A percentile compares a stretch with the other conserved stretches of the same genome.
phyloP scores from a whole-genome alignment of 2,888 invertebrate genomes.

The Gryllus longicercus region DNA sequence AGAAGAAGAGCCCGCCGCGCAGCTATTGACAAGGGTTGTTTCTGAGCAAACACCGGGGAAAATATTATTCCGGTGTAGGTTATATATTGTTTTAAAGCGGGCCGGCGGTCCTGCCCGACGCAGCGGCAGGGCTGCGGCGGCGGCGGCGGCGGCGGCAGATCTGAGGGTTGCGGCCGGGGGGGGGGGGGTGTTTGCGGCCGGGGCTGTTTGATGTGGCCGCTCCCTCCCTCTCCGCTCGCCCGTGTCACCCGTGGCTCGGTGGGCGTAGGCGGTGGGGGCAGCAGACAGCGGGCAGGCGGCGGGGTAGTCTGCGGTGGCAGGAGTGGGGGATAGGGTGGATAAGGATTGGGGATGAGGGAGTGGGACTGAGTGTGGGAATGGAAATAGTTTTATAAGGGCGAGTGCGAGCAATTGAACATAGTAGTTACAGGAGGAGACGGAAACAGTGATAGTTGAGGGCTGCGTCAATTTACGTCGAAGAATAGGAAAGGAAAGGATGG shows the following conservation, averaged over 20 bases:
- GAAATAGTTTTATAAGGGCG: too few species aligned
- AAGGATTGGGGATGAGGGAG: too few species aligned
- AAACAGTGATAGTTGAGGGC: too few species aligned
- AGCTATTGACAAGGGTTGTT: constrained; percentile 17
- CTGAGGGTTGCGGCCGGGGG: neutral
- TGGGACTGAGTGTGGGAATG: too few species aligned
- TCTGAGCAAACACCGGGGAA: constrained; percentile 6
- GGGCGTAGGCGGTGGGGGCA: neutral
- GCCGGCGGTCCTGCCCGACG: neutral
- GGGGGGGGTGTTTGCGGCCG: constrained; percentile 1
- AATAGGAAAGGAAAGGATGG: too few species aligned
- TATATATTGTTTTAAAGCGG: constrained; percentile 17
- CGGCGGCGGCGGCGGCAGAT: neutral
- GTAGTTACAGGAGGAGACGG: too few species aligned
- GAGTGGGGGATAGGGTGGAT: too few species aligned
- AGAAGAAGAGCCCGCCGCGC: neutral
- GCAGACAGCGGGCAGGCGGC: too few species aligned
- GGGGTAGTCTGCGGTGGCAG: too few species aligned
- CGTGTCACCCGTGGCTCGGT: neutral
- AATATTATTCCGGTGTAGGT: constrained; percentile 17
- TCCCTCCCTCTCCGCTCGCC: neutral
- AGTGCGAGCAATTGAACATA: too few species aligned
- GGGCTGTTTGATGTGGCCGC: constrained; percentile 1
- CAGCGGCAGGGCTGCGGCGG: neutral
- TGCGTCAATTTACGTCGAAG: too few species aligned